These are phyloP conservation scores for Drosophila robusta DNA, from an alignment of 2,888 invertebrate genomes.

Conservation along the genomic window DNA sequence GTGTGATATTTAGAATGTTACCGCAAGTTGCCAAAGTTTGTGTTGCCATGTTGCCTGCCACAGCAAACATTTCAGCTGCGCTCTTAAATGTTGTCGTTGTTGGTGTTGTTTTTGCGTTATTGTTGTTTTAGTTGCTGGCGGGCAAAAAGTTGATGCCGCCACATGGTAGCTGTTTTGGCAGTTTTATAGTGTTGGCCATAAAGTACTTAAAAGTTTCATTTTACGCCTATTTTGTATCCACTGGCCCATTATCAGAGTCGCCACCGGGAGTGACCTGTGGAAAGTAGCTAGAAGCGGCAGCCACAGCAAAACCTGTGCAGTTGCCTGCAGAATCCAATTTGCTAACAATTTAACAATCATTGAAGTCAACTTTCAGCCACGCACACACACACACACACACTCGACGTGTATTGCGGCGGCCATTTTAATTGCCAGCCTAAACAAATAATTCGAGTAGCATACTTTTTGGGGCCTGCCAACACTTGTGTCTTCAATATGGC, in stretches of 20 bases:
- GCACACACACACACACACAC: constrained; percentile 1
- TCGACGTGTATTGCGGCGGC: constrained; percentile 43
- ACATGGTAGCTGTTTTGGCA: constrained; percentile 77
- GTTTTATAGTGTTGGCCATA: constrained; percentile 79
- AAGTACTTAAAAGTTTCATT: constrained; percentile 83
- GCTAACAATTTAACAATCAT: constrained; percentile 79
- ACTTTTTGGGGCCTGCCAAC: constrained; percentile 47
- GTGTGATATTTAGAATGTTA: constrained; percentile 74
- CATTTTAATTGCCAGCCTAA: constrained; percentile 79
- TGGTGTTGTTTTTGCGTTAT: constrained; percentile 22
- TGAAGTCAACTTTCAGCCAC: constrained; percentile 56
- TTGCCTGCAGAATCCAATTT: constrained; percentile 71
- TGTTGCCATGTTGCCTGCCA: constrained; percentile 42
- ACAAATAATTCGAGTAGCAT: constrained; percentile 74
- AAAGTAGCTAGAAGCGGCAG: constrained; percentile 19
- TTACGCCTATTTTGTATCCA: constrained; percentile 80
- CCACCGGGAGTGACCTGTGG: constrained; percentile 47
- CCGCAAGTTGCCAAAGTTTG: constrained; percentile 65
- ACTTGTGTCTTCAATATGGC: constrained; percentile 42
- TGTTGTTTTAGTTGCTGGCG: constrained; percentile 64
- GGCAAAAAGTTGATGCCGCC: constrained; percentile 65
- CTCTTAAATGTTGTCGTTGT: constrained; percentile 20
- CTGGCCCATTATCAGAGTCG: constrained; percentile 68
- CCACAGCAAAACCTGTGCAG: constrained; percentile 42
- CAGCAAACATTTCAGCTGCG: constrained; percentile 44